These are phyloP conservation scores for Megalonaias nervosa DNA, from an alignment of 1,140 invertebrate species.

Conservation along the genomic window DNA sequence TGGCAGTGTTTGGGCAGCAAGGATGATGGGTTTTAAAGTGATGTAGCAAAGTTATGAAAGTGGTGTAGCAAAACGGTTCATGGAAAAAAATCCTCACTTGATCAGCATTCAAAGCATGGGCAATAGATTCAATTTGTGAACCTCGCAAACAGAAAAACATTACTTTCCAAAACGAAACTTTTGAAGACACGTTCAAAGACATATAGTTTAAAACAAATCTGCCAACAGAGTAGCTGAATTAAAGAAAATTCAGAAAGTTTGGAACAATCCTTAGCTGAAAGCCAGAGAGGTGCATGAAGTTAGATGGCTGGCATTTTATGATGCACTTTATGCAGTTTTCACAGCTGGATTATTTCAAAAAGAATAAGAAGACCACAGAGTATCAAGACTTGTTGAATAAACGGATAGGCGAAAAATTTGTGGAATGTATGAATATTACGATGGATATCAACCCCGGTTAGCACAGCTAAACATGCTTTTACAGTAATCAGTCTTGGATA, in stretches of 20 bases:
- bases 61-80: not conserved
- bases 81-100: not conserved
- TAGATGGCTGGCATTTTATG: conserved; percentile 13
- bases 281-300: conserved; percentile 1
- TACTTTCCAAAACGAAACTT: not conserved
- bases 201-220: not conserved
- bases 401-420: not conserved
- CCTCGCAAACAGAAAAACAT: not conserved
- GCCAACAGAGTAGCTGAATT: not conserved
- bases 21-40: not conserved
- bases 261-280: not conserved
- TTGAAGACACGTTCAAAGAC: not conserved
- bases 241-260: not conserved
- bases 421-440: not conserved
- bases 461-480: not conserved
- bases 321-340: not conserved
- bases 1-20: not conserved
- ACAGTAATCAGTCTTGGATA: not conserved
- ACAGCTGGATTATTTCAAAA: not conserved
- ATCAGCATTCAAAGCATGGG: conserved; percentile 4
- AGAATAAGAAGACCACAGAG: not conserved
- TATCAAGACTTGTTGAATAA: not conserved
- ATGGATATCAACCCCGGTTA: not conserved
- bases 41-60: not conserved
- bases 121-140: not conserved